phyloP scores from a whole-genome alignment of 1,140 invertebrate genomes.

The Leptinotarsa lineolata region DNA sequence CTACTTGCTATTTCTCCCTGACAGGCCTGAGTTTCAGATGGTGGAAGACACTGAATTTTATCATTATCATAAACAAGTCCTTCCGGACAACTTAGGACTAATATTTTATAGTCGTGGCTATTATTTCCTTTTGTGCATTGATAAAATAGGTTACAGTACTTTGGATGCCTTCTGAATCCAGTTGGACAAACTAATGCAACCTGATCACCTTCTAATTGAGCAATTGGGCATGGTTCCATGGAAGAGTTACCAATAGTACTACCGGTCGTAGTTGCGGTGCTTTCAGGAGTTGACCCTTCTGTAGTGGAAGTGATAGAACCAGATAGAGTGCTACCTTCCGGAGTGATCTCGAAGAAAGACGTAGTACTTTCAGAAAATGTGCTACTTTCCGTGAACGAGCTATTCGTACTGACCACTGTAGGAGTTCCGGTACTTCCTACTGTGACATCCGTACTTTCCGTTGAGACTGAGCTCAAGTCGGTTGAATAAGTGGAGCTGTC shows the following conservation, averaged over 20 bases:
- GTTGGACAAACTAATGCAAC: constrained; percentile 75
- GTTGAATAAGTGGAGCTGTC: not conserved
- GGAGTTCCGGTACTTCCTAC: not conserved
- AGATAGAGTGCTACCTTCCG: constrained; percentile 18
- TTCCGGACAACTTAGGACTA: constrained; percentile 75
- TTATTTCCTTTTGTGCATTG: constrained; percentile 71
- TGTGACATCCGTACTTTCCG: not conserved
- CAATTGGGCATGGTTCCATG: constrained; percentile 44
- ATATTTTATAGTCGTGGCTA: constrained; percentile 71
- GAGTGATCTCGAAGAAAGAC: not conserved
- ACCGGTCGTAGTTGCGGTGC: not conserved
- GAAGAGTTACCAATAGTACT: not conserved
- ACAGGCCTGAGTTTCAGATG: constrained; percentile 64
- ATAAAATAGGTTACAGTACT: constrained; percentile 83
- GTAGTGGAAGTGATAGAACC: not conserved
- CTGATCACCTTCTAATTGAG: constrained; percentile 65
- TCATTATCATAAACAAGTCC: constrained; percentile 75
- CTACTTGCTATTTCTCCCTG: constrained; percentile 60
- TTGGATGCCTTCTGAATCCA: constrained; percentile 79
- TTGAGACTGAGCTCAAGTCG: not conserved
- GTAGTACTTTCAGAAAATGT: constrained; percentile 24
- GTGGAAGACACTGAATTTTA: constrained; percentile 70
- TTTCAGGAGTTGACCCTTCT: not conserved
- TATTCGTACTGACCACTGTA: constrained; percentile 28
- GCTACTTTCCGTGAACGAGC: constrained; percentile 16